Base-by-base conservation (phyloP, 2,888 invertebrate genomes). In the Salticus scenicus region DNA sequence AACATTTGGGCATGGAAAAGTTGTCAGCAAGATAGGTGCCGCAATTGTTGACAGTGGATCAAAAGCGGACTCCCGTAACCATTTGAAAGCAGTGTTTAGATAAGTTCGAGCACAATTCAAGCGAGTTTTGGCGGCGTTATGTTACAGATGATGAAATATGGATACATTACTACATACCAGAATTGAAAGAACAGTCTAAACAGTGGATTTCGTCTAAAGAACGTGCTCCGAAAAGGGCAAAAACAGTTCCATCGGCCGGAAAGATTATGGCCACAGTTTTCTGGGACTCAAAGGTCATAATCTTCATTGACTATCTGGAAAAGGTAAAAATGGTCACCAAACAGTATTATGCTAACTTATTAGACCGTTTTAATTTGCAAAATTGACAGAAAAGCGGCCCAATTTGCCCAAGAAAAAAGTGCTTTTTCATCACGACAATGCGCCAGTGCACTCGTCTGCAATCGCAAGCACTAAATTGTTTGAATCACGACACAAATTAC, bases 141-240 rank as follows among this genome's bases (percentile, higher is more conserved):
- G 88, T 91, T 42, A 90, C 90, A 80, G 89, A 90, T 14, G 90
- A 91, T 88, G 90, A 91, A 90, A 91, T 90, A 69, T 90, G 90
- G 90, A 89, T 37, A 91, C 89, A 90, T 82, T 88, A 89, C 87
- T 89, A 88, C 84, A 90, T 88, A 71, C 89, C 90, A 80, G 90
- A 90, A 87, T 89, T 89, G 42, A 90, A 90, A 77, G n/a, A 67
- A 69, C 87, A 89, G 78, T 72, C 70, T 17, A 70, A 42, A 57
- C 73, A 87, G 33, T 80, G 75, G 87, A 64, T 24, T 30, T 17
- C 51, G 17, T 28, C 42, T 20, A 63, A 27, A 27, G 57, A 33
- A 70, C n/a, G 2, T 24, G 27, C 76, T 31, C 77, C 77, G 51
- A 85, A 76, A 30, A 66, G 77, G 70, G 63, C 74, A 28, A 74